These are phyloP conservation scores for Meloidogyne chitwoodi DNA, from an alignment of 1,140 invertebrate genomes.

Conservation along the genomic window DNA sequence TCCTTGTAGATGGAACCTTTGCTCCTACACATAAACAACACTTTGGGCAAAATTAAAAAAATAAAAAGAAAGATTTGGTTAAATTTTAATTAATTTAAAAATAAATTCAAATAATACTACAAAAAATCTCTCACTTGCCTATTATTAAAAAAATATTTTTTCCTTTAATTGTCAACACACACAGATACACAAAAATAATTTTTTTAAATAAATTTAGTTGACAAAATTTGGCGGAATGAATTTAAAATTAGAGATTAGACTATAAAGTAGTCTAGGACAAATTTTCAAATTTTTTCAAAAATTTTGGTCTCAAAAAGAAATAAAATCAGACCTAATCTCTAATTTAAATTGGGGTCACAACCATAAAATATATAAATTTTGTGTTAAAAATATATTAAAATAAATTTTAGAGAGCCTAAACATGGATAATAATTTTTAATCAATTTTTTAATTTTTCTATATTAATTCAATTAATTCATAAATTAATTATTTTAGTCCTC, in stretches of 20 bases:
- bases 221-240: not conserved
- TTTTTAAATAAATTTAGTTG: not conserved
- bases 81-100: not conserved
- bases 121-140: not conserved
- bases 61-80: not conserved
- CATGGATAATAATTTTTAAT: not conserved
- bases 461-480: not conserved
- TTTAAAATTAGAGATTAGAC: not conserved
- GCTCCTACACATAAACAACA: constrained; percentile 17
- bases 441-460: not conserved
- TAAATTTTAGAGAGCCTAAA: not conserved
- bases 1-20: constrained; percentile 25
- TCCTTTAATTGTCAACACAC: not conserved
- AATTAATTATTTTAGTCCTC: constrained; percentile 78
- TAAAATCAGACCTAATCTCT: not conserved
- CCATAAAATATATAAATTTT: not conserved
- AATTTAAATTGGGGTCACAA: not conserved
- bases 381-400: not conserved
- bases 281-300: too few species aligned
- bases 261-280: too few species aligned
- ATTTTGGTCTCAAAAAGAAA: too few species aligned
- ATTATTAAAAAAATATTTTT: not conserved
- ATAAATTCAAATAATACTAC: not conserved
- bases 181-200: not conserved
- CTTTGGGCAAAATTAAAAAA: constrained; percentile 5